phyloP scores from a whole-genome alignment of 2,888 invertebrate genomes.

The Apoda limacodes region DNA sequence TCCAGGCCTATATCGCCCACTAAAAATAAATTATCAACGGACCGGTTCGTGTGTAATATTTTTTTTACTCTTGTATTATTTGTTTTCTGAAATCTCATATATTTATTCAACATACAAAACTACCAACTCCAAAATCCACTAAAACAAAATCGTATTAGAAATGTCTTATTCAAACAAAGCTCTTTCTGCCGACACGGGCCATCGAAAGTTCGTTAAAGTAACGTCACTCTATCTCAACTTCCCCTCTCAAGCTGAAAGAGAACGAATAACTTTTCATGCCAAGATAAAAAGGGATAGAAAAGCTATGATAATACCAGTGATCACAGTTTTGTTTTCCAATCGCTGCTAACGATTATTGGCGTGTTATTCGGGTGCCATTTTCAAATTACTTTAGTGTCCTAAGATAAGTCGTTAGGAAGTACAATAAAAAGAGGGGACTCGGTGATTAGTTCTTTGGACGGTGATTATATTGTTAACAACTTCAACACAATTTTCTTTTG shows the following conservation, averaged over 20 bases:
- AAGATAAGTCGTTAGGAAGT: conserved; percentile 63
- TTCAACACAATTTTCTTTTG: too few relatives aligned
- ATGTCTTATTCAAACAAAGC: conserved; percentile 21
- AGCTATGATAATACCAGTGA: conserved; percentile 60
- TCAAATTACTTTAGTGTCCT: conserved; percentile 63
- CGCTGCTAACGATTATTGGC: conserved; percentile 76
- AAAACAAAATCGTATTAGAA: conserved; percentile 15
- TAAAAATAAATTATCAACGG: too few relatives aligned
- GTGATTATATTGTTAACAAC: too few relatives aligned
- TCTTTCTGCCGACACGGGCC: conserved; percentile 41
- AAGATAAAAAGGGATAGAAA: conserved; percentile 33
- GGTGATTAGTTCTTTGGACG: conserved; percentile 37
- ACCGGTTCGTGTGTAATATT: too few relatives aligned
- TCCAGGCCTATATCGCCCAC: too few relatives aligned
- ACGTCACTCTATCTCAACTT: conserved; percentile 55
- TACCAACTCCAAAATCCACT: too few relatives aligned
- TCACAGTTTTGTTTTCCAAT: conserved; percentile 78
- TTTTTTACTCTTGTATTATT: too few relatives aligned
- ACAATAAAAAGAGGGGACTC: conserved; percentile 49
- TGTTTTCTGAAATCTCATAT: too few relatives aligned
- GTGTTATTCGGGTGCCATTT: conserved; percentile 70
- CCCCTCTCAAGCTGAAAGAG: conserved; percentile 48
- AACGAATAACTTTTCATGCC: conserved; percentile 27
- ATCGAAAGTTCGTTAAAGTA: conserved; percentile 69
- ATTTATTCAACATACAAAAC: too few relatives aligned